These are phyloP conservation scores for Pithys albifrons DNA, from an alignment of 2,113 vertebrate species.

Conservation along the genomic window DNA sequence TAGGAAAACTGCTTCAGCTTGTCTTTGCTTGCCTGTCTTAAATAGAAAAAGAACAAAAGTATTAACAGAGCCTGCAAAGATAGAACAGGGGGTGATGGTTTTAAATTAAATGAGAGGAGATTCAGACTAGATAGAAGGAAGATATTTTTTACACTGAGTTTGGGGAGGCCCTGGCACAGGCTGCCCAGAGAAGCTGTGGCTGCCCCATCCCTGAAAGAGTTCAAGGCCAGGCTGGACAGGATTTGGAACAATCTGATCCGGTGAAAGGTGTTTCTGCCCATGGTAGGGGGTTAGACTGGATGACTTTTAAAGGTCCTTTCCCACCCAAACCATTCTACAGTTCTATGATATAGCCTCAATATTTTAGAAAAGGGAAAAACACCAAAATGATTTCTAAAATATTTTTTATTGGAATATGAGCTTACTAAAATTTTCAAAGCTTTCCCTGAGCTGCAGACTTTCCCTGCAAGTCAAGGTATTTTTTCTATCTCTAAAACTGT, in stretches of 20 bases:
- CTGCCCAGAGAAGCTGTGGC: background rate
- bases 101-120: background rate
- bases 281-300: background rate
- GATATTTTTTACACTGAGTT: fast-evolving
- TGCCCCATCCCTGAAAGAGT: background rate
- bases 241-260: background rate
- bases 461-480: background rate
- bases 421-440: background rate
- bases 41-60: background rate
- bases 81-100: background rate
- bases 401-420: background rate
- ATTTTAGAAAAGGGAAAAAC: background rate
- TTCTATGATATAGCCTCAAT: background rate
- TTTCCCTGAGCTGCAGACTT: background rate
- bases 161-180: background rate
- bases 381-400: background rate
- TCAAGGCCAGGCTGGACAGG: fast-evolving
- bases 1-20: background rate
- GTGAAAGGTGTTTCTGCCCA: background rate
- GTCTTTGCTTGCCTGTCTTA: background rate
- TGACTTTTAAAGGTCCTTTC: background rate
- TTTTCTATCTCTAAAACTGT: background rate
- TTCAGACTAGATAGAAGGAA: background rate
- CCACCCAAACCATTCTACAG: background rate
- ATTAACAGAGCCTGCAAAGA: background rate